A percentile compares a stretch with the other conserved stretches of the same genome.
These are phyloP conservation scores for Apantesis nais DNA, from an alignment of 2,888 invertebrate species.

Conservation along the genomic window DNA sequence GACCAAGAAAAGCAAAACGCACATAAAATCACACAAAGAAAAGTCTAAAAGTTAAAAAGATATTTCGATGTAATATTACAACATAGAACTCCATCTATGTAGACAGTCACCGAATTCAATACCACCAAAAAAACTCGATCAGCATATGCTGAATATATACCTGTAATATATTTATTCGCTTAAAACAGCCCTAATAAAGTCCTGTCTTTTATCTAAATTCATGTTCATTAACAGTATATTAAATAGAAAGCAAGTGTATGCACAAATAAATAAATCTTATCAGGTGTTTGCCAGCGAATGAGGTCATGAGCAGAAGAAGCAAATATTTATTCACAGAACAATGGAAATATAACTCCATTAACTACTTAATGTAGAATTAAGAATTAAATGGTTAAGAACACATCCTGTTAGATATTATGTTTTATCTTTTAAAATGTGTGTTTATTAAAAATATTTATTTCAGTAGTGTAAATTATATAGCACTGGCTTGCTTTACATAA, in stretches of 20 bases:
- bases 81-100: background rate
- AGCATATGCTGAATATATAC: too few species aligned
- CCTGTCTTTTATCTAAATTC: conserved; percentile 8
- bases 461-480: background rate
- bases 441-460: background rate
- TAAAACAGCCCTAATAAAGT: background rate
- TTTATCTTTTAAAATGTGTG: conserved; percentile 5
- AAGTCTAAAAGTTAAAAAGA: background rate
- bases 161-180: background rate
- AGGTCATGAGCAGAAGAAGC: conserved; percentile 53
- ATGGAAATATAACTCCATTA: conserved; percentile 41
- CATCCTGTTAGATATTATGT: conserved; percentile 31
- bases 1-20: background rate
- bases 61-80: background rate
- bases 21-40: background rate
- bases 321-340: conserved; percentile 58
- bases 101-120: background rate
- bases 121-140: too few species aligned
- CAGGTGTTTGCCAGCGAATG: conserved; percentile 44
- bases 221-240: conserved; percentile 29
- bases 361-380: conserved; percentile 25
- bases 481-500: background rate
- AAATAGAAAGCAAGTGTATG: conserved; percentile 35
- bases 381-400: conserved; percentile 24
- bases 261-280: conserved; percentile 53